These are phyloP conservation scores for Zonotrichia leucophrys DNA, from an alignment of 2,113 vertebrate genomes.

Conservation along the genomic window DNA sequence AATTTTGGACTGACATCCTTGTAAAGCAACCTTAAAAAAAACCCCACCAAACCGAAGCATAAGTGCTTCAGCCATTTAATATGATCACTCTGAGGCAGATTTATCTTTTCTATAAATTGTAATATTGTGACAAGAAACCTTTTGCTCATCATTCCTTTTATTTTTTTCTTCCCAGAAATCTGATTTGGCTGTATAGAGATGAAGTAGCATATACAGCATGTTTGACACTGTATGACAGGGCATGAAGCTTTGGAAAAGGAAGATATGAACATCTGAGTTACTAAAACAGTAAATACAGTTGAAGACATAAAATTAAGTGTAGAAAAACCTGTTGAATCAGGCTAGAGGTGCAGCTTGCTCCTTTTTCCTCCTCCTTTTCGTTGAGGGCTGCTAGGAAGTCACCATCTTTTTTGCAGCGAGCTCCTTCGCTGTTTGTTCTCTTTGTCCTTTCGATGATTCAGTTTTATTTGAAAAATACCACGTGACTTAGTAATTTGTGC, in stretches of 20 bases:
- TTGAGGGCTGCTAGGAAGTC: slow-evolving; percentile 5
- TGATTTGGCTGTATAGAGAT: slow-evolving; percentile 15
- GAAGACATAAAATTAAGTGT: not conserved
- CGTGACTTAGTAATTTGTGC: slow-evolving; percentile 52
- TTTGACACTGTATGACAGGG: not conserved
- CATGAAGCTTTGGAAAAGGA: not conserved
- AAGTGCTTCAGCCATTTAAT: not conserved
- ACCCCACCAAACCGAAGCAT: not conserved
- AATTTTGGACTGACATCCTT: not conserved
- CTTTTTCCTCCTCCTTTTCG: not conserved
- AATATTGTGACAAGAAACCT: slow-evolving; percentile 14
- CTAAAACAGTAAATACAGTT: slow-evolving; percentile 18
- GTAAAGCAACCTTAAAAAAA: not conserved
- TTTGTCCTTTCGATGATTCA: slow-evolving; percentile 59
- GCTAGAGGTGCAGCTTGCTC: not conserved
- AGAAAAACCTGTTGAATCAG: slow-evolving; percentile 11
- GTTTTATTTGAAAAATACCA: slow-evolving; percentile 62
- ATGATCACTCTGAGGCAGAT: not conserved
- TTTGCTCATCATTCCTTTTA: not conserved
- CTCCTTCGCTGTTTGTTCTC: slow-evolving; percentile 11
- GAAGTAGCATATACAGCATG: not conserved
- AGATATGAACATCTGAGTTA: not conserved
- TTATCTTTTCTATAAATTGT: slow-evolving; percentile 1
- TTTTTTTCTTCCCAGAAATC: not conserved
- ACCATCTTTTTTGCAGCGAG: slow-evolving; percentile 16